Evolutionary conservation across 2,888 invertebrate species (phyloP).

Genomic region (Drosophila subsilvestris): DNA sequence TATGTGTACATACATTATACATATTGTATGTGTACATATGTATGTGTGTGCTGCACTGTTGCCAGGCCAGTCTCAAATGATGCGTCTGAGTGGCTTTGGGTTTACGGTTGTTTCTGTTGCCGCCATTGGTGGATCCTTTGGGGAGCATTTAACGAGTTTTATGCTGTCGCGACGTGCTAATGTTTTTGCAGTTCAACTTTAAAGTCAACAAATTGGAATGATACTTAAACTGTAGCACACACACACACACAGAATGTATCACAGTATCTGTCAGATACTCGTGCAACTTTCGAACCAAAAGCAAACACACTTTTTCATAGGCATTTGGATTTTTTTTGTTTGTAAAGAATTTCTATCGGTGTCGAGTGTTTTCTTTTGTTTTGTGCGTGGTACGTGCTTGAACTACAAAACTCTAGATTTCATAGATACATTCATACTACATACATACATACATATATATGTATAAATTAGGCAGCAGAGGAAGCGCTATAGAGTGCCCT

Average conservation of each 20-base stretch:
- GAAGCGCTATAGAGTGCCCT: conserved; percentile 3
- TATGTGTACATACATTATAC: not conserved
- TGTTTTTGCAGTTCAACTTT: conserved; percentile 38
- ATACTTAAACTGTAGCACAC: conserved; percentile 10
- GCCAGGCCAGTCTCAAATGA: conserved; percentile 41
- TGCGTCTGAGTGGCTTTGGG: conserved; percentile 42
- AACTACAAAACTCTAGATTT: conserved; percentile 72
- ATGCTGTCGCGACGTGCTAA: conserved; percentile 67
- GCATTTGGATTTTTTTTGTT: conserved; percentile 43
- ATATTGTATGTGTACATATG: conserved; percentile 3
- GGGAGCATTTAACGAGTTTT: conserved; percentile 54
- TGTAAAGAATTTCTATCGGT: conserved; percentile 58
- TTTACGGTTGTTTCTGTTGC: conserved; percentile 1
- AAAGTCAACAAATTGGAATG: conserved; percentile 32
- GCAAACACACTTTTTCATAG: conserved; percentile 40
- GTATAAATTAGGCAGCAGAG: conserved; percentile 63
- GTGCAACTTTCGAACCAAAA: conserved; percentile 30
- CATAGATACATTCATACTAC: conserved; percentile 1
- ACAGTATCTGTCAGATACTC: conserved; percentile 33
- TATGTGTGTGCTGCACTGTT: conserved; percentile 2
- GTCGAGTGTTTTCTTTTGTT: conserved; percentile 54
- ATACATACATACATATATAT: conserved; percentile 30
- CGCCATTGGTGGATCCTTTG: conserved; percentile 38
- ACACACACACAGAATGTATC: conserved; percentile 8
- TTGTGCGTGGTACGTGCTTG: conserved; percentile 74